A percentile compares a stretch with the other conserved stretches of the same genome.
Conservation (phyloP, 1,140 invertebrate genomes). For the Brachionus manjavacas region DNA sequence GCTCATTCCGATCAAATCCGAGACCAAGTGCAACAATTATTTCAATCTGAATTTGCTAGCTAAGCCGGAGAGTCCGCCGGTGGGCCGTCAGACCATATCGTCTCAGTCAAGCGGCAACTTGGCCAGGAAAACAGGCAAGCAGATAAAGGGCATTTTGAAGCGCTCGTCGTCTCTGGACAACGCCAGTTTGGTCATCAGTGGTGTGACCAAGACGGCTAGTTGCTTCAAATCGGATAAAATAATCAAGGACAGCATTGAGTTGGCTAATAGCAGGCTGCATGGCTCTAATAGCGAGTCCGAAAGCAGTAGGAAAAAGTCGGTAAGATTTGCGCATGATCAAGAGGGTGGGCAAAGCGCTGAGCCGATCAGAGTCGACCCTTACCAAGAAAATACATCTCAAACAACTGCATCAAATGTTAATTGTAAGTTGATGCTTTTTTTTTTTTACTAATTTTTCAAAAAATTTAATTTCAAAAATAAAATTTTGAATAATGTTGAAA, state of each 20-base stretch:
- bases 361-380: not conserved
- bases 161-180: slow-evolving; percentile 16
- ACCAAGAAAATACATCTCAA: not conserved
- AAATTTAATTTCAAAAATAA: too few relatives aligned
- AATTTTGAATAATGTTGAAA: too few relatives aligned
- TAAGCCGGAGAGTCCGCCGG: not conserved
- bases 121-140: not conserved
- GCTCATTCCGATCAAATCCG: not conserved
- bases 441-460: not conserved
- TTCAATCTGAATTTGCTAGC: not conserved
- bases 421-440: not conserved
- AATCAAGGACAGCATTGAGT: slow-evolving; percentile 32
- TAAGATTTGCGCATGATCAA: not conserved
- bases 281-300: not conserved
- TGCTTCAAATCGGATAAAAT: not conserved
- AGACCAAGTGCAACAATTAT: not conserved
- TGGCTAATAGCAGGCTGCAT: not conserved
- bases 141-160: slow-evolving; percentile 36
- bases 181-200: not conserved
- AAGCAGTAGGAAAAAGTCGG: slow-evolving; percentile 16
- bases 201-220: not conserved
- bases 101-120: not conserved
- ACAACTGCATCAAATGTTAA: not conserved
- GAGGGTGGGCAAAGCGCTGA: not conserved
- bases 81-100: not conserved